Evolutionary conservation across 2,888 invertebrate species (phyloP).

Genomic region (Mechanitis messenoides): DNA sequence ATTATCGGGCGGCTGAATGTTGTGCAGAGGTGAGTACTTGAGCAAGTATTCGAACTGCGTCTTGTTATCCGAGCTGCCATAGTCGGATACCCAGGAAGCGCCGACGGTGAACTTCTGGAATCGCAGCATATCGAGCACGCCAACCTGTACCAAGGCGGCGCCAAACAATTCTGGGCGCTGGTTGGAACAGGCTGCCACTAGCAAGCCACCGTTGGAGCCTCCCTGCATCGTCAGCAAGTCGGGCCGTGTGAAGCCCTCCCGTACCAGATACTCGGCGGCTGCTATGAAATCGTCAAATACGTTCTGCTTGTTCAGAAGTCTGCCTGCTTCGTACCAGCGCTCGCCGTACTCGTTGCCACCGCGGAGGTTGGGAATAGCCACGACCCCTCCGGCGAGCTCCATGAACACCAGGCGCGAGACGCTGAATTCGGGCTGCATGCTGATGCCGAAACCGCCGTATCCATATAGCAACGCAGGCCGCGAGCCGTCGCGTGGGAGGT

Average conservation of each 20-base stretch:
- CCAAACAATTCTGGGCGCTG: slow-evolving; percentile 97
- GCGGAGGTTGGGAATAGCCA: slow-evolving; percentile 96
- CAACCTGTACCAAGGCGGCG: slow-evolving; percentile 94
- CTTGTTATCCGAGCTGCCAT: slow-evolving; percentile 91
- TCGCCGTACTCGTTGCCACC: slow-evolving; percentile 99
- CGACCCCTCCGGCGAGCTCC: slow-evolving; percentile 90
- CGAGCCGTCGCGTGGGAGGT: slow-evolving; percentile 79
- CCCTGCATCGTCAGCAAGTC: slow-evolving; percentile 91
- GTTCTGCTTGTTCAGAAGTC: slow-evolving; percentile 95
- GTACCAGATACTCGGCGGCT: slow-evolving; percentile 92
- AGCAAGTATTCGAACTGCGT: slow-evolving; percentile 90
- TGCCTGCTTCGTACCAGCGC: slow-evolving; percentile 96
- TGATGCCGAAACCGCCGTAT: slow-evolving; percentile 98
- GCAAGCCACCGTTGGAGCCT: slow-evolving; percentile 96
- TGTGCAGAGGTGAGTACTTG: slow-evolving; percentile 96
- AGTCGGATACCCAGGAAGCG: slow-evolving; percentile 98
- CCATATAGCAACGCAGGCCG: slow-evolving; percentile 94
- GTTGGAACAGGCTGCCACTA: slow-evolving; percentile 96
- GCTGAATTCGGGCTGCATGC: slow-evolving; percentile 92
- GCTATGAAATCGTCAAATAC: slow-evolving; percentile 97
- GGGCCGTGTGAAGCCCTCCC: slow-evolving; percentile 85
- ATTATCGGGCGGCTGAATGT: slow-evolving; percentile 82
- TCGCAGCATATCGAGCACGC: slow-evolving; percentile 97
- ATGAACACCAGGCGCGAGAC: slow-evolving; percentile 91
- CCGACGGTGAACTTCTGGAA: slow-evolving; percentile 99